Percentiles rank a stretch among this genome's conserved stretches.
Conservation (phyloP, 2,888 invertebrate species). For the Globia sparganii region DNA sequence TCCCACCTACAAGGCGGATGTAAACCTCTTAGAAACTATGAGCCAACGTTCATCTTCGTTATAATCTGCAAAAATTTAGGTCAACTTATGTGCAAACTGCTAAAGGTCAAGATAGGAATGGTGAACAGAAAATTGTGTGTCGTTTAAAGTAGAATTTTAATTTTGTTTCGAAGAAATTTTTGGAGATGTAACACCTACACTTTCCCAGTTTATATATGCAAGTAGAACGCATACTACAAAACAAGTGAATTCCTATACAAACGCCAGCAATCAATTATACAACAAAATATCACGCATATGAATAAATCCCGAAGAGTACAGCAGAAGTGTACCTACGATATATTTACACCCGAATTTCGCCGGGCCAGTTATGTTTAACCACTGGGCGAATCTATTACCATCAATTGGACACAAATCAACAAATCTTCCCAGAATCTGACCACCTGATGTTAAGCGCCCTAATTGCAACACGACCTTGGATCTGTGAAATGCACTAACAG, state of each 20-base stretch:
- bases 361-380: too few relatives aligned
- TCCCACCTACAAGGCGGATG: conserved; percentile 12
- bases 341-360: too few relatives aligned
- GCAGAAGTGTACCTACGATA: too few relatives aligned
- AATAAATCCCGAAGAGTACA: too few relatives aligned
- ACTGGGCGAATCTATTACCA: neutral
- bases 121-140: neutral
- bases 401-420: too few relatives aligned
- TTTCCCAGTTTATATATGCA: neutral
- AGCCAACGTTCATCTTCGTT: conserved; percentile 32
- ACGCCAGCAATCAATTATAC: neutral
- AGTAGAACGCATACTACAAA: neutral
- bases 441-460: neutral
- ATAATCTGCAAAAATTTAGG: conserved; percentile 50
- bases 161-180: too few relatives aligned
- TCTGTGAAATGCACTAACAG: neutral
- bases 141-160: neutral
- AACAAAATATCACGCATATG: too few relatives aligned
- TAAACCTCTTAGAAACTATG: conserved; percentile 30
- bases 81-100: conserved; percentile 21
- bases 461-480: neutral
- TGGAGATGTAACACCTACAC: neutral
- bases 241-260: too few relatives aligned
- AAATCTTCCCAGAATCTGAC: neutral
- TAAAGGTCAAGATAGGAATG: neutral